Conservation (phyloP, 2,888 invertebrate genomes). For the Stenoptilia bipunctidactyla region DNA sequence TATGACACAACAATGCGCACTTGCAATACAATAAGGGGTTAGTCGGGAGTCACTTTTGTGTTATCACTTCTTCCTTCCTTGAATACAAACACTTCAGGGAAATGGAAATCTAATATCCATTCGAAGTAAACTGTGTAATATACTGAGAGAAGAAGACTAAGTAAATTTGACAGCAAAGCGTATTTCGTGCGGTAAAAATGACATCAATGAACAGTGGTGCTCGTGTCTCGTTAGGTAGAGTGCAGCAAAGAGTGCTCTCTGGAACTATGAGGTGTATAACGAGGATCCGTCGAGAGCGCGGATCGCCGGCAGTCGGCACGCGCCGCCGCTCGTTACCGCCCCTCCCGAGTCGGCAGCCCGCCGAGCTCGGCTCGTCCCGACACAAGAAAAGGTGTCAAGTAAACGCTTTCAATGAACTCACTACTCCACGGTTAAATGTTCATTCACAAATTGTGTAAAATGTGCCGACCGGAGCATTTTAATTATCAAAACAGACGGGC, state of each 20-base stretch:
- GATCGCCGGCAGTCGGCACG: constrained; percentile 38
- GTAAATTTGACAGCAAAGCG: constrained; percentile 17
- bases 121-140: constrained; percentile 16
- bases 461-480: not conserved
- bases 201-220: constrained; percentile 52
- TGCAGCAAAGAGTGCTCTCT: constrained; percentile 49
- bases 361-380: not conserved
- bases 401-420: not conserved
- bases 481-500: constrained; percentile 24
- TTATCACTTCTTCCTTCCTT: constrained; percentile 31
- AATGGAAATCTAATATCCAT: constrained; percentile 21
- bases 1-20: constrained; percentile 54
- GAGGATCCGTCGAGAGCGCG: constrained; percentile 50
- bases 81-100: constrained; percentile 6
- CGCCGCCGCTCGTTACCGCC: constrained; percentile 31
- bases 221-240: constrained; percentile 52
- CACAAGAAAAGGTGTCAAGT: constrained; percentile 2
- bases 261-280: constrained; percentile 56
- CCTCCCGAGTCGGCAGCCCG: no score
- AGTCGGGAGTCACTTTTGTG: constrained; percentile 31
- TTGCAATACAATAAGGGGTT: constrained; percentile 53
- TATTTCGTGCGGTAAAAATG: constrained; percentile 45
- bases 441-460: not conserved
- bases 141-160: constrained; percentile 12
- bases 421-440: not conserved